A percentile compares a stretch with the other conserved stretches of the same genome.
Evolutionary conservation across 2,797 vertebrate genomes (phyloP).

Genomic region (Hydrocynus forskahlii): DNA sequence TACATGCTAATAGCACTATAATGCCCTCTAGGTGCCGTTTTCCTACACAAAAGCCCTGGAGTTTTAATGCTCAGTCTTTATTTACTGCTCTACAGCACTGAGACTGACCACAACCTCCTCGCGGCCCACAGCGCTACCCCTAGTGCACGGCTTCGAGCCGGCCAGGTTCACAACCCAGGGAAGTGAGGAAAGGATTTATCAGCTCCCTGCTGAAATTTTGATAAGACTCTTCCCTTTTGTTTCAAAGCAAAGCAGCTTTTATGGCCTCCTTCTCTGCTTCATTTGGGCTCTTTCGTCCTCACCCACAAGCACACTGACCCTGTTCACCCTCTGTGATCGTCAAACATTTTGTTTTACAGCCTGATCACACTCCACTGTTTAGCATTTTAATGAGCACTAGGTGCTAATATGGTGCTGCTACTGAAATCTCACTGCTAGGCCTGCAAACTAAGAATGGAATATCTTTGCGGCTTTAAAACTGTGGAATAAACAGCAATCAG

Average conservation of each 20-base stretch:
- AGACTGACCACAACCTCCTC: slow-evolving; percentile 54
- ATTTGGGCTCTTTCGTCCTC: slow-evolving; percentile 14
- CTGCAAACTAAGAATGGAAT: background rate
- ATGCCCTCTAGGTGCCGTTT: slow-evolving; percentile 42
- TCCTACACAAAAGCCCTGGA: slow-evolving; percentile 23
- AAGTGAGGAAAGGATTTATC: background rate
- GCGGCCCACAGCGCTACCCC: slow-evolving; percentile 27
- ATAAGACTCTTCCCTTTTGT: slow-evolving; percentile 52
- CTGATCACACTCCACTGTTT: slow-evolving; percentile 13
- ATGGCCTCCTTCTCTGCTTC: slow-evolving; percentile 31
- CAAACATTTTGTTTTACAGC: slow-evolving; percentile 18
- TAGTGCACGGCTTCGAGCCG: slow-evolving; percentile 9
- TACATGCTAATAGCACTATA: slow-evolving; percentile 45
- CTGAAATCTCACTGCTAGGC: background rate
- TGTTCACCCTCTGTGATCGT: slow-evolving; percentile 16
- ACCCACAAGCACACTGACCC: slow-evolving; percentile 23
- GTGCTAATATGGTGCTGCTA: background rate
- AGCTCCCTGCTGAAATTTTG: slow-evolving; percentile 44
- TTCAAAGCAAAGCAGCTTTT: slow-evolving; percentile 20
- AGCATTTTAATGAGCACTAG: background rate
- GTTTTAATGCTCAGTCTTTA: slow-evolving; percentile 40
- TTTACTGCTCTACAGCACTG: slow-evolving; percentile 43
- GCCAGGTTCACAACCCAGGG: background rate
- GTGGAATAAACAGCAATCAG: background rate
- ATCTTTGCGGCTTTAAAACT: background rate